Conservation (phyloP, 1,140 invertebrate species). For the Hylaeus anthracinus region DNA sequence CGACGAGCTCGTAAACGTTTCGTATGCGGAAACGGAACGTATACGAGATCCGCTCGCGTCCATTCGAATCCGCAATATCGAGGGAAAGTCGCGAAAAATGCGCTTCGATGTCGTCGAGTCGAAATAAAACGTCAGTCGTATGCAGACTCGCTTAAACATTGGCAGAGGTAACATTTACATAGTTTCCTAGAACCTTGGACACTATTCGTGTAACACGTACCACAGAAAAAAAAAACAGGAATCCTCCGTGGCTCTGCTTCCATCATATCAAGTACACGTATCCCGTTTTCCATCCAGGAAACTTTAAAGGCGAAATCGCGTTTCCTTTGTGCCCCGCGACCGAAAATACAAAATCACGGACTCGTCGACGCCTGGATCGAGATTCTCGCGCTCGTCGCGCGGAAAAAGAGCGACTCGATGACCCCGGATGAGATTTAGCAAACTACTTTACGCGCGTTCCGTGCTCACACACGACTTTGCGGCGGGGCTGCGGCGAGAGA, state of each 20-base stretch:
- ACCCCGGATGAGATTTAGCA: constrained; percentile 61
- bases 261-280: no score
- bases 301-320: background rate
- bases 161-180: no score
- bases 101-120: background rate
- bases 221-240: no score
- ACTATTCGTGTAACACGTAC: no score
- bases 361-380: background rate
- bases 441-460: constrained; percentile 47
- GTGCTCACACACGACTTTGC: constrained; percentile 19
- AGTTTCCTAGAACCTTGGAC: no score
- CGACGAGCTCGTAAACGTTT: constrained; percentile 47
- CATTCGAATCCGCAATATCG: constrained; percentile 9
- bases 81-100: background rate
- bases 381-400: constrained; percentile 24
- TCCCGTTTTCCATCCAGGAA: background rate
- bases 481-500: no score
- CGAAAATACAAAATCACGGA: background rate
- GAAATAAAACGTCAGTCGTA: no score
- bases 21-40: background rate
- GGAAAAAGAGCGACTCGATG: constrained; percentile 60
- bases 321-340: background rate
- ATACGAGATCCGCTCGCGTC: background rate
- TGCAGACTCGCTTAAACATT: no score
- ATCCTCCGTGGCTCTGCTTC: no score